Evolutionary conservation across 2,888 invertebrate species (phyloP).

Genomic region (Lypha dubia): DNA sequence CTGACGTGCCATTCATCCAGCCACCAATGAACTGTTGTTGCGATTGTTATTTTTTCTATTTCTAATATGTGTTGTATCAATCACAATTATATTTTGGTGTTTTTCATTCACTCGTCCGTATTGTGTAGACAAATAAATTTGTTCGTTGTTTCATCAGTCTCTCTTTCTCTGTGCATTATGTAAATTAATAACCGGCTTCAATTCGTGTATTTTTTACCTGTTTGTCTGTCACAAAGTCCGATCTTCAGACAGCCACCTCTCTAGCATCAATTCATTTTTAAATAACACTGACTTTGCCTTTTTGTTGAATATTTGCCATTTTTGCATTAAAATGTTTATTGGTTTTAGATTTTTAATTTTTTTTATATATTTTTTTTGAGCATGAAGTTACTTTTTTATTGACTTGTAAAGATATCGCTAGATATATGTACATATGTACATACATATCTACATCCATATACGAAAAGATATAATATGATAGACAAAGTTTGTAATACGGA

Average conservation of each 20-base stretch:
- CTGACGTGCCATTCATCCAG: no score
- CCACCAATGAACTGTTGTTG: conserved; percentile 7
- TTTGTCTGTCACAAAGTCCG: conserved; percentile 39
- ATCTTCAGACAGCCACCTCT: conserved; percentile 27
- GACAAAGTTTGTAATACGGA: neutral
- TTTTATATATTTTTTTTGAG: conserved; percentile 48
- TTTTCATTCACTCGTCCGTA: conserved; percentile 43
- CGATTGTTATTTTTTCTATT: conserved; percentile 13
- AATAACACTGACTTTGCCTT: conserved; percentile 74
- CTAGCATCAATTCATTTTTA: conserved; percentile 57
- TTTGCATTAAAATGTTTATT: conserved; percentile 79
- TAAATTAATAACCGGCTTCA: conserved; percentile 50
- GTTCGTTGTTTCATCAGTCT: conserved; percentile 35
- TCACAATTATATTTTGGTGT: conserved; percentile 57
- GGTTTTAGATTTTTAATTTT: conserved; percentile 25
- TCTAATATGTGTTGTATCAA: conserved; percentile 54
- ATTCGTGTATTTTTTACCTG: conserved; percentile 16
- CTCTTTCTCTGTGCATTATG: conserved; percentile 31
- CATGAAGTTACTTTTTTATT: conserved; percentile 19
- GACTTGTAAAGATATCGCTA: neutral
- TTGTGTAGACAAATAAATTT: neutral
- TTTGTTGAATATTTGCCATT: conserved; percentile 80
- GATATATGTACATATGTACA: no score
- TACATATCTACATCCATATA: no score
- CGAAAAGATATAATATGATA: no score